Evolutionary conservation across 1,140 invertebrate genomes (phyloP).

Genomic region (Whitmania pigra): DNA sequence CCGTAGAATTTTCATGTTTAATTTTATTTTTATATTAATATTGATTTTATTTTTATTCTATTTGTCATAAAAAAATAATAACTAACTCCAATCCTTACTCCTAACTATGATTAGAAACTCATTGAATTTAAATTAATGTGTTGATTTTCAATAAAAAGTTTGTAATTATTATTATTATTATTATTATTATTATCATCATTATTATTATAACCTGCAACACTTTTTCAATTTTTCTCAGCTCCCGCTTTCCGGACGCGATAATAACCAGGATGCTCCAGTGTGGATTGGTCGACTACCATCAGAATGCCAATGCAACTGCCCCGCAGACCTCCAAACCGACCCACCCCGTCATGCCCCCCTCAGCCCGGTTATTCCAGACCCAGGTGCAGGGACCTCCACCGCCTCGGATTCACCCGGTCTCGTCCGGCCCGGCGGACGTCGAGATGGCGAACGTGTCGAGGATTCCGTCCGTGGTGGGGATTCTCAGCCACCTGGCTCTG

Average conservation of each 20-base stretch:
- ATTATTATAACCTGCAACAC: neutral
- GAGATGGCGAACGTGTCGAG: neutral
- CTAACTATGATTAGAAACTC: too few species aligned
- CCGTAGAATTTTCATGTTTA: too few species aligned
- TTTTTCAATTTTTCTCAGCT: neutral
- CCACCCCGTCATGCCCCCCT: too few species aligned
- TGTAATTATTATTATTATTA: too few species aligned
- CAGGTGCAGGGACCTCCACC: neutral
- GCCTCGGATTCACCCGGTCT: neutral
- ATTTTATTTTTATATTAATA: too few species aligned
- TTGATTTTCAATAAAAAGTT: too few species aligned
- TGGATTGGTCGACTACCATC: neutral
- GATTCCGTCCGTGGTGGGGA: neutral
- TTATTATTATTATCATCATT: neutral
- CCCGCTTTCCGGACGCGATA: neutral
- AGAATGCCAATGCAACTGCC: neutral
- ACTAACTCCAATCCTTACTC: too few species aligned
- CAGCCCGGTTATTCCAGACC: too few species aligned
- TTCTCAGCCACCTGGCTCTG: neutral
- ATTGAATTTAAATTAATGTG: neutral
- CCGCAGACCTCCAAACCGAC: neutral
- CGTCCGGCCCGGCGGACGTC: neutral
- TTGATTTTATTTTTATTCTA: too few species aligned
- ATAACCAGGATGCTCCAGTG: conserved; percentile 6
- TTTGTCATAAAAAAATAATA: too few species aligned